These are phyloP conservation scores for Argya squamiceps DNA, from an alignment of 2,797 vertebrate genomes.

Conservation along the genomic window DNA sequence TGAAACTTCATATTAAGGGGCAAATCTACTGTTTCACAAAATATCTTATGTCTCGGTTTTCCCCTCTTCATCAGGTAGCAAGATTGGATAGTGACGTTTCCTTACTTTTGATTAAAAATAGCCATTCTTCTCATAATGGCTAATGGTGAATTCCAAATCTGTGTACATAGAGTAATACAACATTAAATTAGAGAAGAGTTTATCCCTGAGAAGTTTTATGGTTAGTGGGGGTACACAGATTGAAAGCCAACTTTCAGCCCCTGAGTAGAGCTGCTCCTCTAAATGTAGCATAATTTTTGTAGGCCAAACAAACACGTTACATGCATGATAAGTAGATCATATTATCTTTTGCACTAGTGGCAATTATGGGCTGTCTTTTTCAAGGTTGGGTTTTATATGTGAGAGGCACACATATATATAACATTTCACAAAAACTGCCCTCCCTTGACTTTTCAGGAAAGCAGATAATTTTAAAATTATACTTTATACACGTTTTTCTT, in stretches of 20 bases:
- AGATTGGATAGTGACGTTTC: not conserved
- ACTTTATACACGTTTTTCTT: not conserved
- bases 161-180: not conserved
- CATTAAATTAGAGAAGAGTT: not conserved
- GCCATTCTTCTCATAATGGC: not conserved
- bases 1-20: not conserved
- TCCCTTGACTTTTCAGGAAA: not conserved
- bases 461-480: not conserved
- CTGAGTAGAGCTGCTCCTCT: not conserved
- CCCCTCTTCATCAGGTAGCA: not conserved
- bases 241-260: not conserved
- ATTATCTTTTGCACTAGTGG: not conserved
- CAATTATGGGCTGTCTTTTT: not conserved
- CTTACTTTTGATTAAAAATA: not conserved
- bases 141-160: not conserved
- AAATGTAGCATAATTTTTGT: not conserved
- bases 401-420: not conserved
- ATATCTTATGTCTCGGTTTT: not conserved
- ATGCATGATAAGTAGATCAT: not conserved
- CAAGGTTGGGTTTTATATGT: not conserved
- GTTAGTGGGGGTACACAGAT: not conserved
- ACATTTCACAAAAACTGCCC: not conserved
- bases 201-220: not conserved
- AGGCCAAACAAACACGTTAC: not conserved
- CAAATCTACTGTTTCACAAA: not conserved